Evolutionary conservation across 2,888 invertebrate genomes (phyloP).

Genomic region (Maniola hyperantus): DNA sequence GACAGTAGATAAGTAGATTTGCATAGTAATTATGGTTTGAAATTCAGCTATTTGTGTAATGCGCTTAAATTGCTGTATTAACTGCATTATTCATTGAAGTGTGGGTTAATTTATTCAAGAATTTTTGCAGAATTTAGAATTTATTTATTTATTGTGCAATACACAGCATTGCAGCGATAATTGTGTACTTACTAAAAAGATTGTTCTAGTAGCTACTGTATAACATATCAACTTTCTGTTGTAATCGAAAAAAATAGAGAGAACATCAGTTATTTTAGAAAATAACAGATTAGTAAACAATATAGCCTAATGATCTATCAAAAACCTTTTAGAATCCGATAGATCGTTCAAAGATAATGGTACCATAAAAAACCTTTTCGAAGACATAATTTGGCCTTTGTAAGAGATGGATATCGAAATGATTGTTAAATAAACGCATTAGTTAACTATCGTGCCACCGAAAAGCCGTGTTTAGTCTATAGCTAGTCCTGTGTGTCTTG

Average conservation of each 20-base stretch:
- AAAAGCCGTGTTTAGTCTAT: constrained; percentile 66
- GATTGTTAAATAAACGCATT: constrained; percentile 50
- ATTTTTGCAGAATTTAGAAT: background rate
- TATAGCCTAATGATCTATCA: background rate
- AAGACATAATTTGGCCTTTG: constrained; percentile 5
- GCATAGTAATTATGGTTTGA: constrained; percentile 6
- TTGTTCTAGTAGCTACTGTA: background rate
- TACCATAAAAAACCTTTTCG: background rate
- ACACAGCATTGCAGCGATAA: constrained; percentile 1
- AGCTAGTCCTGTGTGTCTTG: constrained; percentile 58
- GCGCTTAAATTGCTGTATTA: background rate
- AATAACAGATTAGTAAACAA: background rate
- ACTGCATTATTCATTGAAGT: constrained; percentile 4
- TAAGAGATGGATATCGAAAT: constrained; percentile 1
- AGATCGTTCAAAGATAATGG: background rate
- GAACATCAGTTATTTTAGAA: background rate
- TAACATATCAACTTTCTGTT: background rate
- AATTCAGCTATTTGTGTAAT: constrained; percentile 1
- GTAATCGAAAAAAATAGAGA: background rate
- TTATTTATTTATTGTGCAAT: no score
- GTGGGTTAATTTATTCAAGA: constrained; percentile 5
- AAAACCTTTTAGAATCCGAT: background rate
- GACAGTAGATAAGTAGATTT: constrained; percentile 1
- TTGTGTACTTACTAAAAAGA: background rate
- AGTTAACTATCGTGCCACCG: constrained; percentile 49